Base-by-base conservation (phyloP, 2,888 invertebrate genomes). In the Drosophila helvetica region DNA sequence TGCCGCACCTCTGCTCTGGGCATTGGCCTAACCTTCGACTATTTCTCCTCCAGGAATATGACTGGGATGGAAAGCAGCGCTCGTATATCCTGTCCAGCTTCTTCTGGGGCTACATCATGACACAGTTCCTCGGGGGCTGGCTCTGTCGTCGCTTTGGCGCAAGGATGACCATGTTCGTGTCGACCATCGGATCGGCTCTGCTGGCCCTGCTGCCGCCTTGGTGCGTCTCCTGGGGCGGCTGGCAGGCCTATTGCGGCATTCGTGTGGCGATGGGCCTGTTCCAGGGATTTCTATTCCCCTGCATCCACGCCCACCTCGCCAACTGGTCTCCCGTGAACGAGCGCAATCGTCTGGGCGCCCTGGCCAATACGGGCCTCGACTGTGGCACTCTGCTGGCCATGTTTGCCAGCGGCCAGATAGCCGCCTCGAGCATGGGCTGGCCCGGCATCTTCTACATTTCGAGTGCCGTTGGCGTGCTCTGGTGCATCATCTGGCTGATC, bases 81-180 rank as follows among this genome's bases (percentile, higher is more conserved):
- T 92, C 93, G 0, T 91, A 94, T 60, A 93, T 96, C 25, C 91
- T 96, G 4, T 96, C 96, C 1, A 95, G 96, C 0, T 96, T 96
- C 91, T 96, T 96, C 90, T 95, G 96, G 95, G 96, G 96, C 1
- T 96, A 96, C 88, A 93, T 95, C 6, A 70, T 95, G 18, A 93
- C 93, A 71, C 93, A 94, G 80, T 91, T 95, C 19, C 94, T 95
- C 0, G 94, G 94, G 0, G 96, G 96, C 0, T 94, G 95, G 80
- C 90, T 97, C 22, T 95, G 95, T 0, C 95, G 95, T 63, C 93
- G 93, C 10, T 94, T 94, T 87, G 96, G 97, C 1, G 95, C 95
- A 0, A 94, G 95, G 60, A 92, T 93, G 27, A 92, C 96, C 1
- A 92, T 95, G 53, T 91, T 93, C 0, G 85, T 93, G 0, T 93